Conservation (phyloP, 2,113 vertebrate species). For the Orcinus orca region DNA sequence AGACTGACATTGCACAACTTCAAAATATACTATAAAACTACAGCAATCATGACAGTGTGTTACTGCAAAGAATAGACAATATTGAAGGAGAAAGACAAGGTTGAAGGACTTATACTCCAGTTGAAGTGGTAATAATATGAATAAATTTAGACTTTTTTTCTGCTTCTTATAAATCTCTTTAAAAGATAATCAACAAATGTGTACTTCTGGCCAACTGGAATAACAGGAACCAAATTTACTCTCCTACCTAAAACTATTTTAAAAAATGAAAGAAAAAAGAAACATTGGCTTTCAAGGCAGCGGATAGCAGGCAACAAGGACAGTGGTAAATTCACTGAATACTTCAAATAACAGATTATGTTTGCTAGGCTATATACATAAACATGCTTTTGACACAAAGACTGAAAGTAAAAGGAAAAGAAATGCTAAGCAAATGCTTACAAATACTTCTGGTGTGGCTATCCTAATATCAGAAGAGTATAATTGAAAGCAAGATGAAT, state of each 20-base stretch:
- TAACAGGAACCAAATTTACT: neutral
- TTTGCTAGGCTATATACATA: neutral
- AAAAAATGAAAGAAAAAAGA: neutral
- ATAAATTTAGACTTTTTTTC: neutral
- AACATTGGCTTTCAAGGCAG: neutral
- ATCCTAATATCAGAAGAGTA: neutral
- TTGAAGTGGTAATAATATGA: neutral
- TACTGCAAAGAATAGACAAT: neutral
- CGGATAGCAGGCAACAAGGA: neutral
- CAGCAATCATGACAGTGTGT: neutral
- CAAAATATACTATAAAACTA: neutral
- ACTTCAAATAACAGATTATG: neutral
- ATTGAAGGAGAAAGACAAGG: neutral
- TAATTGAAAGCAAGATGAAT: neutral
- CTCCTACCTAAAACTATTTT: neutral
- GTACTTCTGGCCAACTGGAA: neutral
- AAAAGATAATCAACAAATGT: neutral
- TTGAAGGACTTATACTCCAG: neutral
- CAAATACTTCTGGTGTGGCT: neutral
- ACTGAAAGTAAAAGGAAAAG: neutral
- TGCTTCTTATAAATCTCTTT: neutral
- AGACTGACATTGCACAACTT: neutral
- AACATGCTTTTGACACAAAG: neutral
- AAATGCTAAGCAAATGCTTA: neutral
- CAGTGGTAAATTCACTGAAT: neutral